These are phyloP conservation scores for Neopipo cinnamomea DNA, from an alignment of 2,113 vertebrate genomes.

Conservation along the genomic window DNA sequence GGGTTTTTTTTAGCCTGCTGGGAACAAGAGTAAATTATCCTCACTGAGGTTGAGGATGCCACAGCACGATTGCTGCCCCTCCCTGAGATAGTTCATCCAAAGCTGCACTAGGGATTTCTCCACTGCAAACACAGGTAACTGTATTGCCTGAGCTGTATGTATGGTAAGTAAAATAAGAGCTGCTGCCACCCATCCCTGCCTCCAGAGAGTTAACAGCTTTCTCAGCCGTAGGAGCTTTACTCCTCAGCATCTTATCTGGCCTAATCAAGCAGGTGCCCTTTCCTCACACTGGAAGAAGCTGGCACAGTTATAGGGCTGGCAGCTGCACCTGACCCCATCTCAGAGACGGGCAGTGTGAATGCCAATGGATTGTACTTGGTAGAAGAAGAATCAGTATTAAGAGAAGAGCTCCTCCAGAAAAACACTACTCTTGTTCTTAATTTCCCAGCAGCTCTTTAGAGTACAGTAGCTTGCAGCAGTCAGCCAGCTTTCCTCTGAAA, in stretches of 20 bases:
- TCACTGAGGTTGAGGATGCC: background rate
- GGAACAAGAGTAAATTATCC: background rate
- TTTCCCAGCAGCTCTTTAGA: background rate
- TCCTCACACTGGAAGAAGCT: background rate
- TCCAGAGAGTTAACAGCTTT: background rate
- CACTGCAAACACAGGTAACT: background rate
- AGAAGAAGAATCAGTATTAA: background rate
- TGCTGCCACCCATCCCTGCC: background rate
- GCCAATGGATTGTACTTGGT: background rate
- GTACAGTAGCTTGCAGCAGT: background rate
- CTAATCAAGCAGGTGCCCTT: background rate
- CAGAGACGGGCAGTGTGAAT: background rate
- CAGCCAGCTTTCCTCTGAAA: background rate
- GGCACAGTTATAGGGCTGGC: background rate
- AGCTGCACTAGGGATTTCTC: background rate
- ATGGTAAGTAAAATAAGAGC: background rate
- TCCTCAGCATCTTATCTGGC: background rate
- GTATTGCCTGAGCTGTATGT: background rate
- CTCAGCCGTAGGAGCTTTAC: background rate
- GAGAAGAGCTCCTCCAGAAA: background rate
- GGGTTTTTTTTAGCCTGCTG: background rate
- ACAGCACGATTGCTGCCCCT: background rate
- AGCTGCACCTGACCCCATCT: background rate
- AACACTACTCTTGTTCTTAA: background rate
- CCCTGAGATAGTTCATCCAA: background rate